Evolutionary conservation across 2,113 vertebrate genomes (phyloP).

Genomic region (Pholis gunnellus): DNA sequence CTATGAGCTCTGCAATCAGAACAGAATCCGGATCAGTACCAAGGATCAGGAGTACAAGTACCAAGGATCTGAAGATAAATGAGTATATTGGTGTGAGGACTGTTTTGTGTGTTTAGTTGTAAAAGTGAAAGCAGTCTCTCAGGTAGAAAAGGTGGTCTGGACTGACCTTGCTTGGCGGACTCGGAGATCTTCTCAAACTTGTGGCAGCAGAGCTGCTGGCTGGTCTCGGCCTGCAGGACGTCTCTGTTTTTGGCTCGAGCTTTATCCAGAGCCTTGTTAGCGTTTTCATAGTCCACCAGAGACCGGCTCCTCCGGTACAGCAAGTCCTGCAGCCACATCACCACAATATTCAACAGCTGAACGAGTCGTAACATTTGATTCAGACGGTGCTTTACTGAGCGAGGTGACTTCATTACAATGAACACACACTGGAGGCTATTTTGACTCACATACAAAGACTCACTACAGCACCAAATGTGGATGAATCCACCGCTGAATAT

Average conservation of each 20-base stretch:
- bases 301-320: conserved; percentile 95
- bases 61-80: no score
- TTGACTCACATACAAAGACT: no score
- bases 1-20: conserved; percentile 89
- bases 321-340: conserved; percentile 87
- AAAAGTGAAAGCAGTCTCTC: background rate
- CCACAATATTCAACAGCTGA: background rate
- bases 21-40: conserved; percentile 30
- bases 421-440: no score
- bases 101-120: background rate
- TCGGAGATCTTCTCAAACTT: conserved; percentile 99
- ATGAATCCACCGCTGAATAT: no score
- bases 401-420: no score
- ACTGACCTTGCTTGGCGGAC: conserved; percentile 96
- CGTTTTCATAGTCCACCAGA: conserved; percentile 98
- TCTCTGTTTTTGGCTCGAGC: conserved; percentile 98
- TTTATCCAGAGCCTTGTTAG: conserved; percentile 98
- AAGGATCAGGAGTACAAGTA: no score
- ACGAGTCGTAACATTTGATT: no score
- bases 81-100: no score
- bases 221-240: conserved; percentile 96
- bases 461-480: no score
- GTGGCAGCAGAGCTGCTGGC: conserved; percentile 97
- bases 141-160: background rate
- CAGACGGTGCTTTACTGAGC: no score